A percentile compares a stretch with the other conserved stretches of the same genome.
These are phyloP conservation scores for Eupeodes latifasciatus DNA, from an alignment of 2,888 invertebrate species.

Conservation along the genomic window DNA sequence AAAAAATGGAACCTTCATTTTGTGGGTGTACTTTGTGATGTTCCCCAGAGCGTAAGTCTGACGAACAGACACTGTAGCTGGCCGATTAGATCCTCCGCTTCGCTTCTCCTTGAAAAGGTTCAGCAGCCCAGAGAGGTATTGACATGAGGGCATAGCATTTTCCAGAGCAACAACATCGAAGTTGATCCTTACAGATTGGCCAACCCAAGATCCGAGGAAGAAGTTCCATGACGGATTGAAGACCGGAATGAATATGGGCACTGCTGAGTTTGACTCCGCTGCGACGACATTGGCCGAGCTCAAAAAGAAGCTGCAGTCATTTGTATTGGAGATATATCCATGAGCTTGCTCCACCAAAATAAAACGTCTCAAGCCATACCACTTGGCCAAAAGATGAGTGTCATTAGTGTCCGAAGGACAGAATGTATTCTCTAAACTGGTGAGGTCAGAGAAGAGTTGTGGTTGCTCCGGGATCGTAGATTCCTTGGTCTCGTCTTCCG, in stretches of 20 bases:
- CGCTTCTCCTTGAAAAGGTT: slow-evolving; percentile 96
- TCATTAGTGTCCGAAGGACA: slow-evolving; percentile 84
- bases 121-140: slow-evolving; percentile 92
- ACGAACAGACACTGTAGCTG: slow-evolving; percentile 88
- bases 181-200: slow-evolving; percentile 90
- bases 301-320: slow-evolving; percentile 90
- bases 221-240: slow-evolving; percentile 91
- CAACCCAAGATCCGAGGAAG: slow-evolving; percentile 92
- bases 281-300: slow-evolving; percentile 94
- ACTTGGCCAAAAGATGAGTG: slow-evolving; percentile 87
- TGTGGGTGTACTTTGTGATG: slow-evolving; percentile 79
- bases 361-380: slow-evolving; percentile 94
- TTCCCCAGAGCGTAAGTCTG: slow-evolving; percentile 87
- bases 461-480: slow-evolving; percentile 59
- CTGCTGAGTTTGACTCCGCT: slow-evolving; percentile 91
- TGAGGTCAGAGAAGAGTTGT: slow-evolving; percentile 83
- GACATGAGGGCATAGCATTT: slow-evolving; percentile 91
- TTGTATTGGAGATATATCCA: slow-evolving; percentile 86
- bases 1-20: slow-evolving; percentile 67
- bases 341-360: slow-evolving; percentile 89
- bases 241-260: slow-evolving; percentile 95
- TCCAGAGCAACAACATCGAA: slow-evolving; percentile 96
- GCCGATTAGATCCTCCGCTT: slow-evolving; percentile 86
- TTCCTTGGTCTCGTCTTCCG: slow-evolving; percentile 81
- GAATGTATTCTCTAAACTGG: slow-evolving; percentile 88